Evolutionary conservation across 2,888 invertebrate species (phyloP).

Genomic region (Perdita meconis): DNA sequence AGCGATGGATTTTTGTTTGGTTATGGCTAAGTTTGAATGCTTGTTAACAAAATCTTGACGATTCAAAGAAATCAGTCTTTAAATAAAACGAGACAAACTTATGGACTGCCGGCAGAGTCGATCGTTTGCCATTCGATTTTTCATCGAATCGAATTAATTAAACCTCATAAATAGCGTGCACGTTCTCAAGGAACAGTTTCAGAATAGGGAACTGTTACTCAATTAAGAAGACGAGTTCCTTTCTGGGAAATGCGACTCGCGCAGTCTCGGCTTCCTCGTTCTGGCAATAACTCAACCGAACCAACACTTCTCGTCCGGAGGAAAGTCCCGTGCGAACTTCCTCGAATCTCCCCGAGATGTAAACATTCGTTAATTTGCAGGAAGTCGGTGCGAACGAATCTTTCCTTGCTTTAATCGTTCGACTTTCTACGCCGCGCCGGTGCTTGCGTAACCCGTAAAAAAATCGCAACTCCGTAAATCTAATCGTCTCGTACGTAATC

Average conservation of each 20-base stretch:
- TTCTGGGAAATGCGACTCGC: slow-evolving; percentile 30
- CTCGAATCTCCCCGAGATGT: slow-evolving; percentile 32
- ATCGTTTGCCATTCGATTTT: slow-evolving; percentile 1
- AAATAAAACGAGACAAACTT: neutral
- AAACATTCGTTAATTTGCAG: slow-evolving; percentile 57
- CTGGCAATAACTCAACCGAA: slow-evolving; percentile 55
- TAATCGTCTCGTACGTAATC: too few relatives aligned
- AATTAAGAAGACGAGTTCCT: slow-evolving; percentile 55
- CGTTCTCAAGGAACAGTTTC: slow-evolving; percentile 45
- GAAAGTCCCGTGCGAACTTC: slow-evolving; percentile 63
- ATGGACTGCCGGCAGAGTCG: neutral
- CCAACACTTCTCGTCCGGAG: slow-evolving; percentile 25
- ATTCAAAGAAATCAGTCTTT: neutral
- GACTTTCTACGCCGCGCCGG: slow-evolving; percentile 37
- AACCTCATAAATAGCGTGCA: neutral
- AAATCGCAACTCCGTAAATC: too few relatives aligned
- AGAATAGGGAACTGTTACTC: slow-evolving; percentile 41
- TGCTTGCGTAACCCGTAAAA: slow-evolving; percentile 38
- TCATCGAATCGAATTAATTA: slow-evolving; percentile 7
- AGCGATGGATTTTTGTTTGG: too few relatives aligned
- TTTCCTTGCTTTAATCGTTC: slow-evolving; percentile 42
- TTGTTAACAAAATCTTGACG: too few relatives aligned
- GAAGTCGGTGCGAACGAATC: slow-evolving; percentile 34
- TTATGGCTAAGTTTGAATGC: too few relatives aligned
- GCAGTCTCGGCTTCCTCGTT: slow-evolving; percentile 51